Base-by-base conservation (phyloP, 1,140 invertebrate genomes). In the Neotoxoptera formosana region DNA sequence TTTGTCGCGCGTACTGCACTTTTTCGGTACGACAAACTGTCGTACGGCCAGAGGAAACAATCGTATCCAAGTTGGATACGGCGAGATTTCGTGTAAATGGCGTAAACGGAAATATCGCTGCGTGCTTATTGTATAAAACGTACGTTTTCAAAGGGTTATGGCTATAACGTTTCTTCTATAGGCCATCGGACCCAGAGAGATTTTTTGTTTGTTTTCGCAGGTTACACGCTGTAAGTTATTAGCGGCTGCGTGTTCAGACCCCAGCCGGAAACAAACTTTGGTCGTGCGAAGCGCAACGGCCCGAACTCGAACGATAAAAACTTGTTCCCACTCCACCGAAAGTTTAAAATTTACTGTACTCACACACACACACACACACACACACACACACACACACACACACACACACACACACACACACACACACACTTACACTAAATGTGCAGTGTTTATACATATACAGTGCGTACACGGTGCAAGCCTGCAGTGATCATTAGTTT, bases 321-420 rank as follows among this genome's bases (percentile, higher is more conserved):
- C 56, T 60, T 67, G 56, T 67, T 67, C 25, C 53, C 53, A 56
- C 34, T 53, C 67, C 11, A 17, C 25, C 20, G 23, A 93, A 93
- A 86, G 76, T 93, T 93, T 86, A 56, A 56, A 93, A 93, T 93
- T 86, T 84, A 93, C 60, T 92, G 48, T 47, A 36, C 30, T n/a
- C 60, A 45, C 14, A 47, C 23, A 36, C 1, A 45, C 20, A 21
- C n/a, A 2, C 34, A 83, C 34, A 20, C 30, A 81, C 84, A n/a
- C 84, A 30, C 83, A 14, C 11, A 86, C 9, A 47, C 1, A 34
- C 76, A 86, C 23, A 86, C 41, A 21, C 34, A 23, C 34, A 23
- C 7, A 20, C 36, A 2, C 2, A 7, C 20, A 45, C 4, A 25
- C 48, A 51, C 48, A 48, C 47, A 48, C 7, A 48, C 47, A 48